phyloP scores from a whole-genome alignment of 53 echinoderm and acorn worm genomes.

The Crossaster papposus region DNA sequence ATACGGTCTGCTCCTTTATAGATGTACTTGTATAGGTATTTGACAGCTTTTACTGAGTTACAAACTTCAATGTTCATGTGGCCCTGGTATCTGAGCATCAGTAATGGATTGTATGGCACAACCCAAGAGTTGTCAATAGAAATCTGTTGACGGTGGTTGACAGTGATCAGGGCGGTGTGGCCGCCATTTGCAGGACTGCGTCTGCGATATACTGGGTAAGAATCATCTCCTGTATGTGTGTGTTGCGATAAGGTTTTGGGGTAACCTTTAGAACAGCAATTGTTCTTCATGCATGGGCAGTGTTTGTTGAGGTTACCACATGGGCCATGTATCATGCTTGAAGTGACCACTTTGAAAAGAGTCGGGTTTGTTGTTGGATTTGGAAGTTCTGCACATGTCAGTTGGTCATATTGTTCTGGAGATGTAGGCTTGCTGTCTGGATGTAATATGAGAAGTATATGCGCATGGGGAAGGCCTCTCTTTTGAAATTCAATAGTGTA shows the following conservation, averaged over 20 bases:
- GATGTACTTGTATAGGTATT: conserved; percentile 61
- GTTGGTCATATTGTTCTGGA: conserved; percentile 44
- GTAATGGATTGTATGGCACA: conserved; percentile 57
- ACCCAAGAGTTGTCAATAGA: conserved; percentile 49
- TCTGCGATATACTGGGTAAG: too few species aligned
- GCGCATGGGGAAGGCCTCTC: conserved; percentile 63
- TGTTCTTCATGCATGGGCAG: too few species aligned
- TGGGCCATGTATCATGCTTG: conserved; percentile 29
- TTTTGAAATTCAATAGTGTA: conserved; percentile 62
- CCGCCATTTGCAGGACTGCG: too few species aligned
- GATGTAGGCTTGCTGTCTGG: conserved; percentile 38
- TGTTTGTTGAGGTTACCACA: too few species aligned
- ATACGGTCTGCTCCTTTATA: conserved; percentile 47
- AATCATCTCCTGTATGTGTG: too few species aligned
- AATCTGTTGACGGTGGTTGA: conserved; percentile 1
- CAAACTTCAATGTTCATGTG: conserved; percentile 65
- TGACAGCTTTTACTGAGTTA: conserved; percentile 43
- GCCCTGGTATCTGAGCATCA: conserved; percentile 7
- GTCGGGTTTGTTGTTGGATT: conserved; percentile 2
- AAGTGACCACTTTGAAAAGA: conserved; percentile 32
- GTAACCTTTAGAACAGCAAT: too few species aligned
- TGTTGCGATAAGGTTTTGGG: too few species aligned
- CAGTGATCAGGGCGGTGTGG: neutral
- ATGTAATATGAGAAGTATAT: conserved; percentile 52
- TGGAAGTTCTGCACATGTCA: conserved; percentile 57